Percentiles rank a stretch among this genome's conserved stretches.
These are phyloP conservation scores for Otolemur crassicaudatus DNA, from an alignment of 2,797 vertebrate species.

Conservation along the genomic window DNA sequence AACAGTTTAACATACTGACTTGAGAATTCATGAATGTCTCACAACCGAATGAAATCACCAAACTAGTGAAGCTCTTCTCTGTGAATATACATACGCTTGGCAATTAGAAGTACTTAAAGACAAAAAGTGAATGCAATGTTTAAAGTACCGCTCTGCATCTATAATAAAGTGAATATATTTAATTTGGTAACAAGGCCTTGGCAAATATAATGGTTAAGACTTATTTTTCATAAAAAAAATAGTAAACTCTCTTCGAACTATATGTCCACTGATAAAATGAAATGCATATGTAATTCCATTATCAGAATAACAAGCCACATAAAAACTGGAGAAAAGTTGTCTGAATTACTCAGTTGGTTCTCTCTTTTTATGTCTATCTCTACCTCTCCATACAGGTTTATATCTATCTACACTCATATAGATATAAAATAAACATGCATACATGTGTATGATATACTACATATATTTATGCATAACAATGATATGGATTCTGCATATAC, in stretches of 20 bases:
- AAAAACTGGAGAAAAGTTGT: neutral
- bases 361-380: neutral
- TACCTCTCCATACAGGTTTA: neutral
- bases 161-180: neutral
- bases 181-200: neutral
- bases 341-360: neutral
- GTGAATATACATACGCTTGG: neutral
- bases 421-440: neutral
- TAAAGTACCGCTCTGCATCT: neutral
- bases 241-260: neutral
- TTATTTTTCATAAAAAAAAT: neutral
- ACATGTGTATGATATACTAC: neutral
- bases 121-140: neutral
- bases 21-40: constrained; percentile 67
- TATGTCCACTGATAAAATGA: neutral
- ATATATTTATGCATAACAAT: neutral
- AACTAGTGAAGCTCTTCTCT: neutral
- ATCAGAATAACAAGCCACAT: neutral
- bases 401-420: neutral
- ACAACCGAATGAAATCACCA: constrained; percentile 59
- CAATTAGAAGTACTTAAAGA: neutral
- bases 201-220: neutral
- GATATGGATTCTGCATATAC: neutral
- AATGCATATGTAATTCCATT: neutral
- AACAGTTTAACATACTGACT: constrained; percentile 1